phyloP scores from a whole-genome alignment of 2,113 vertebrate genomes.

The Galemys pyrenaicus region DNA sequence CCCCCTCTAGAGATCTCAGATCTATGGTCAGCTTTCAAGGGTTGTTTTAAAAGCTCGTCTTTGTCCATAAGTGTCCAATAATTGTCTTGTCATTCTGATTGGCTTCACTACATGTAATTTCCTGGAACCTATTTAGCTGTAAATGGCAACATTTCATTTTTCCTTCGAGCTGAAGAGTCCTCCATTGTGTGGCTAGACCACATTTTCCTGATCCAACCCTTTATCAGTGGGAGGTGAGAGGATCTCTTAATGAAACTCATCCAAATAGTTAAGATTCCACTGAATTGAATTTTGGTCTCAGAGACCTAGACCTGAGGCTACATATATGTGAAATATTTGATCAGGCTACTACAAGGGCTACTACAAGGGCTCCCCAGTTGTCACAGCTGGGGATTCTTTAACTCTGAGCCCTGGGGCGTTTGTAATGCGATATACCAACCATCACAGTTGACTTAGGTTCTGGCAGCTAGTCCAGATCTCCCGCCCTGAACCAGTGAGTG shows the following conservation, averaged over 20 bases:
- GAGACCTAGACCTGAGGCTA: not conserved
- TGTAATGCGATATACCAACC: rapidly evolving
- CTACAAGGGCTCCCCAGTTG: not conserved
- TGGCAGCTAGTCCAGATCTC: rapidly evolving
- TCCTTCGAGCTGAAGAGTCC: too few species aligned
- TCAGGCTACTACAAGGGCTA: not conserved
- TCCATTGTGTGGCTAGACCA: too few species aligned
- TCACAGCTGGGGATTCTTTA: not conserved
- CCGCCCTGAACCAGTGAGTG: not conserved
- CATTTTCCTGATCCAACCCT: too few species aligned
- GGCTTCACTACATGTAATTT: too few species aligned
- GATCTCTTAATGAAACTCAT: not conserved
- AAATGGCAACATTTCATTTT: too few species aligned
- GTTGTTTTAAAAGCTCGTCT: too few species aligned
- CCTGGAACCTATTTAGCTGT: too few species aligned
- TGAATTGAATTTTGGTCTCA: not conserved
- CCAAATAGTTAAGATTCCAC: not conserved
- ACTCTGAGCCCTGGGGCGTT: not conserved
- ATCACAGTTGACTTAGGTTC: not conserved
- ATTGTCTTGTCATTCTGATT: too few species aligned
- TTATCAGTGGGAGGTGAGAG: not conserved
- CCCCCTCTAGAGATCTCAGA: too few species aligned
- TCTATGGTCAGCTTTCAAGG: too few species aligned
- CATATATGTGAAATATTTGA: not conserved
- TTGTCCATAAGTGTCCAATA: too few species aligned